Percentiles rank a stretch among this genome's conserved stretches.
Conservation (phyloP, 2,888 invertebrate species). For the Lacanobia oleracea region DNA sequence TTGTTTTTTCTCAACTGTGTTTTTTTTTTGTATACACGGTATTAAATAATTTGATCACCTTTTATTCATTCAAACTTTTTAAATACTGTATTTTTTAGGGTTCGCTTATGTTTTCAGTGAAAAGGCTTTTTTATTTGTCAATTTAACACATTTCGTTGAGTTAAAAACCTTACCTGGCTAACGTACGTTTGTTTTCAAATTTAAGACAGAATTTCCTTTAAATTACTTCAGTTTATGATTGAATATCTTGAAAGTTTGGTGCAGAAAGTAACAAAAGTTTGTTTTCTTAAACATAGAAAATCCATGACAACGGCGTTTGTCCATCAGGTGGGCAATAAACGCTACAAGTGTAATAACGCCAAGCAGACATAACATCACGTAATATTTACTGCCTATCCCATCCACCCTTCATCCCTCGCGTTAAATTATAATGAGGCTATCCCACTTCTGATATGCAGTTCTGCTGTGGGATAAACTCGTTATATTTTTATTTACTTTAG, state of each 20-base stretch:
- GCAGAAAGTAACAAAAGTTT: background rate
- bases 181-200: background rate
- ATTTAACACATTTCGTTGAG: background rate
- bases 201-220: background rate
- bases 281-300: background rate
- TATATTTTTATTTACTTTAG: constrained; percentile 8
- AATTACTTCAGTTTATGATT: background rate
- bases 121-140: background rate
- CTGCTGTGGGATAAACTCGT: constrained; percentile 11
- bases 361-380: constrained; percentile 42
- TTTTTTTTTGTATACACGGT: background rate
- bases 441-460: background rate
- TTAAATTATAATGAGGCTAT: constrained; percentile 43
- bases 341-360: constrained; percentile 53
- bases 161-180: background rate
- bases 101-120: background rate
- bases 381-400: constrained; percentile 52
- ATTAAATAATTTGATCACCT: no score
- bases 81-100: no score
- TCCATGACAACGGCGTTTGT: background rate
- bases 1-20: background rate
- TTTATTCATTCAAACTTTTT: background rate
- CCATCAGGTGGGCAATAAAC: constrained; percentile 64
- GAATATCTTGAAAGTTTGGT: background rate
- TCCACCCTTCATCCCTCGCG: constrained; percentile 25